These are phyloP conservation scores for Folsomia candida DNA, from an alignment of 2,888 invertebrate species.

Conservation along the genomic window DNA sequence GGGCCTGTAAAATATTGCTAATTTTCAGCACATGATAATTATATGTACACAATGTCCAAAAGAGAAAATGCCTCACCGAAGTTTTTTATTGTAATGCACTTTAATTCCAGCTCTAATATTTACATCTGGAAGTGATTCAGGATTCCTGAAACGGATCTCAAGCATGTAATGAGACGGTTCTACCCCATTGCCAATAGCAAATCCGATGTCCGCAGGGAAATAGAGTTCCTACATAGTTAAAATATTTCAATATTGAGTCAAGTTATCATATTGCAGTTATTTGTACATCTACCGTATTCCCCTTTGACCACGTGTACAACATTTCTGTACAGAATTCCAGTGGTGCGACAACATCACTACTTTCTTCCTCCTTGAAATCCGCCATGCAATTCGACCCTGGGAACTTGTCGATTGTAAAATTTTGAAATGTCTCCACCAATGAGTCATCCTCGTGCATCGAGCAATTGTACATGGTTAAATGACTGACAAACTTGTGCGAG, in stretches of 20 bases:
- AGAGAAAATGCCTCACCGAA: too few relatives aligned
- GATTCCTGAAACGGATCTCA: slow-evolving; percentile 87
- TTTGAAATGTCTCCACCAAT: not conserved
- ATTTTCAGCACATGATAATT: too few relatives aligned
- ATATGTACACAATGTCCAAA: too few relatives aligned
- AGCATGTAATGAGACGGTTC: slow-evolving; percentile 72
- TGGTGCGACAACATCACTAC: not conserved
- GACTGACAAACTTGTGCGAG: not conserved
- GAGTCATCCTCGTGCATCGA: not conserved
- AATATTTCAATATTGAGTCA: not conserved
- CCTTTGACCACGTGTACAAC: not conserved
- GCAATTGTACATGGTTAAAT: not conserved
- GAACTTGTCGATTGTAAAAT: slow-evolving; percentile 1
- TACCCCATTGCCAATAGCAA: slow-evolving; percentile 68
- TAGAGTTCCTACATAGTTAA: slow-evolving; percentile 67
- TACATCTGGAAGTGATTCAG: slow-evolving; percentile 41
- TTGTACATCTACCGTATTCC: not conserved
- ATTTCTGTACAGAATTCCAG: not conserved
- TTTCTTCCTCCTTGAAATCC: not conserved
- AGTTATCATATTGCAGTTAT: not conserved
- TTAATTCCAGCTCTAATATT: slow-evolving; percentile 71
- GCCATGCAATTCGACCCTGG: not conserved
- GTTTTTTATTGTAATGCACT: slow-evolving; percentile 69
- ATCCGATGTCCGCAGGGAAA: slow-evolving; percentile 72
- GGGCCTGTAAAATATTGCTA: slow-evolving; percentile 49